Evolutionary conservation across 2,888 invertebrate species (phyloP), one percentile per base, ranked within the genome.

Genomic region (Bimastos eiseni): DNA sequence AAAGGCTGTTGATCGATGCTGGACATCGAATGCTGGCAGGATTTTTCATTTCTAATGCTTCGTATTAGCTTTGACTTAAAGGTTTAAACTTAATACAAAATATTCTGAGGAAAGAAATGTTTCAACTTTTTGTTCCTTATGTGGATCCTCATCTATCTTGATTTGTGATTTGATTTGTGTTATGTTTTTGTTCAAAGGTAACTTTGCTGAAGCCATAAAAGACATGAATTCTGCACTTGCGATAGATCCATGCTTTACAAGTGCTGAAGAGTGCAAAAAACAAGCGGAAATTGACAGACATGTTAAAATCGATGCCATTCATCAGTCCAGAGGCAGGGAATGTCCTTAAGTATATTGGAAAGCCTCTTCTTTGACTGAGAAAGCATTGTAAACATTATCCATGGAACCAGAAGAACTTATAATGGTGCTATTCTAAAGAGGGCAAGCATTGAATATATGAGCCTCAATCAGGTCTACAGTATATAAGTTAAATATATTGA

Each of bases 171-270:
- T 70, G n/a, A 70, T 70, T 49, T 49, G 24, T n/a, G 1, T 70
- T 70, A 5, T 70, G 30, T 11, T 92, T 37, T 86, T 86, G 37
- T 86, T 86, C n/a, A 15, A 34, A 86, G 86, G 36, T 86, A 37
- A 86, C 86, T 86, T 15, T 86, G 86, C 37, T 34, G 86, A 86
- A 86, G 86, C 86, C 86, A 17, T 86, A 3, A 36, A 86, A 6
- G 86, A 86, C 34, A 86, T 86, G 86, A 37, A 86, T 37, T 86
- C 86, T 86, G 86, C 86, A 86, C 37, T 86, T 4, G 36, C 34
- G 30, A 86, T 86, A 24, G 86, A 86, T 86, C 86, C 86, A 6
- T n/a, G 24, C 86, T 86, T 86, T 33, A 86, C 37, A 86, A 86
- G 86, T 86, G 86, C 86, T 37, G 37, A 86, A 33, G 86, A 86